Evolutionary conservation across 37 sponge, comb jelly and placozoan species (phyloP), one percentile per base, ranked within the genome.

Genomic region (Beroe forskalii): DNA sequence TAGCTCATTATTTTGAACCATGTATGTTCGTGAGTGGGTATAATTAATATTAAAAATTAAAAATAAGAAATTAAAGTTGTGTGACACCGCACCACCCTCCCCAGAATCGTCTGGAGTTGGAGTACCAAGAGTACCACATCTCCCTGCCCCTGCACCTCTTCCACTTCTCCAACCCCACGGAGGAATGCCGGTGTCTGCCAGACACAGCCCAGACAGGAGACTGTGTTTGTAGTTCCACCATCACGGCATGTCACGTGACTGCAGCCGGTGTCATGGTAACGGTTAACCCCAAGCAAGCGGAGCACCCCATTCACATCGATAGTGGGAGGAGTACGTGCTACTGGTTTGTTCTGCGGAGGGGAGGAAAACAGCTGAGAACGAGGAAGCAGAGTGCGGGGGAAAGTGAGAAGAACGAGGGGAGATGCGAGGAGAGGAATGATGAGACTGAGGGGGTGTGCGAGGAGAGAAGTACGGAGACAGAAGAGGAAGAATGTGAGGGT

Each of bases 151-250:
- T 69, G 33, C 28, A 36, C 9, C 39, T 32, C 19, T 69, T 69
- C 72, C 28, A 69, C 4, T 69, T 32, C 38, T 32, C 72, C 38
- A 69, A 69, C 39, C 32, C 72, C 4, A 2, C 9, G 19, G 72
- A 69, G 38, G 9, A 35, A 37, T 69, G 72, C 32, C 17, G 38
- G 19, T 69, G 72, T 32, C 72, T 32, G 37, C 38, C 35, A 36
- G 72, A 69, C 35, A 69, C 32, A 33, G 72, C 27, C 4, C 55
- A 48, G 55, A 6, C 12, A 6, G 55, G 55, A 17, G 72, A 69
- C 1, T 69, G 72, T 69, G 72, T 69, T 9, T 69, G 72, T 37
- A 69, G 72, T 69, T 32, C 17, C 72, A 69, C 72, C 38, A 69
- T 69, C 72, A 32, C 72, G 32, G 72, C 72, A 20, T 69, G 72